phyloP scores from a whole-genome alignment of 2,888 invertebrate species.

The Xestia xanthographa region DNA sequence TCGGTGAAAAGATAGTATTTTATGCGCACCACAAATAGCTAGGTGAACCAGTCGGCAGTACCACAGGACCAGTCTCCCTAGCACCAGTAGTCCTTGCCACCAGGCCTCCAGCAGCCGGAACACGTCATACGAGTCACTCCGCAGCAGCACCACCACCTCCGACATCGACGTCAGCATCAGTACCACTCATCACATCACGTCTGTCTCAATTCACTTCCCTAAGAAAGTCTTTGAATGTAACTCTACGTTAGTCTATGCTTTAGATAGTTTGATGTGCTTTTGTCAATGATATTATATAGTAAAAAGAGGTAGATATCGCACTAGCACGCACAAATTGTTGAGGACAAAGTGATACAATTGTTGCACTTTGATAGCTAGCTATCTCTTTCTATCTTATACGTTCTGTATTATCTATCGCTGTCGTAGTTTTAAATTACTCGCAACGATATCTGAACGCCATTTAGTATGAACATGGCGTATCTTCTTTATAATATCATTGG shows the following conservation, averaged over 20 bases:
- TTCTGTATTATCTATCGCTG: too few relatives aligned
- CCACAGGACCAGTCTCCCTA: constrained; percentile 86
- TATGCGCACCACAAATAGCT: constrained; percentile 74
- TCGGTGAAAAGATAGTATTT: background rate
- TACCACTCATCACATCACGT: constrained; percentile 57
- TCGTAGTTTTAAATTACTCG: too few relatives aligned
- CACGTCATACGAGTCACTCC: constrained; percentile 86
- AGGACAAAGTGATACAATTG: too few relatives aligned
- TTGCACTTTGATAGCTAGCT: too few relatives aligned
- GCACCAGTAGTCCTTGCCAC: constrained; percentile 87
- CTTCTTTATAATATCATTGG: too few relatives aligned
- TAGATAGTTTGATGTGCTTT: too few relatives aligned
- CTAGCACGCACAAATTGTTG: too few relatives aligned
- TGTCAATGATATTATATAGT: too few relatives aligned
- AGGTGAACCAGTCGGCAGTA: constrained; percentile 82
- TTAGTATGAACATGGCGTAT: too few relatives aligned
- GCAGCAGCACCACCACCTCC: constrained; percentile 76
- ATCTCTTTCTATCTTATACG: too few relatives aligned
- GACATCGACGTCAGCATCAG: constrained; percentile 78
- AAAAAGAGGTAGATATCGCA: too few relatives aligned
- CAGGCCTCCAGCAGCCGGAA: constrained; percentile 88
- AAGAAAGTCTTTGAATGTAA: background rate
- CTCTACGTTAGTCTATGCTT: background rate
- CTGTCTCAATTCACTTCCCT: constrained; percentile 24
- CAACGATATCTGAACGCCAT: too few relatives aligned